Base-by-base conservation (phyloP, 2,888 invertebrate species). In the Pyralis farinalis region DNA sequence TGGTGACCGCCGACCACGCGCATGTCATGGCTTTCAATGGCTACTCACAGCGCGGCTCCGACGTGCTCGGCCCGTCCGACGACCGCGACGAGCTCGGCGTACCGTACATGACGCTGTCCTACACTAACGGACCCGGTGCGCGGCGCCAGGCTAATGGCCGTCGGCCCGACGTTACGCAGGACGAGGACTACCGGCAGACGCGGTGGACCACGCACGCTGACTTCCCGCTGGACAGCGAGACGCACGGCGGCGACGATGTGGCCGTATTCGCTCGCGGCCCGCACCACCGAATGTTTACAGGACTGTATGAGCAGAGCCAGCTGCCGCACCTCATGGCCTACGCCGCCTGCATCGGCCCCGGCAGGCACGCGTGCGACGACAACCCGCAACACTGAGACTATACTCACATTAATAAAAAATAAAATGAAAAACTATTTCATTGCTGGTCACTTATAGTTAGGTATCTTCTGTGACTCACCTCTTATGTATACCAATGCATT, bases 221-320 rank as follows among this genome's bases (percentile, higher is more conserved):
- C 3, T 89, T 91, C 7, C 93, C 94, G 0, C 71, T 92, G 40
- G 59, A 58, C 1, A 74, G 77, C 35, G 94, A 94, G 68, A 94
- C 94, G 11, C 95, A 95, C 70, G 94, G 94, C 8, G 94, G 94
- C 0, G 95, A 96, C 53, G 96, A 96, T 82, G 95, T 96, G 22
- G 91, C 91, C 0, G 92, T 96, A 34, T 95, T 92, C 74, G 92
- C 93, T 51, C 75, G 76, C 38, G 96, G 93, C 39, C 95, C 94
- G 2, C 93, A 92, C 85, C 90, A 94, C 22, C 93, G 93, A 68
- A 81, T 96, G 45, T 94, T 96, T 71, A 90, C 93, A 7, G 95
- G 95, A 5, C 91, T 92, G 33, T 92, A 93, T 67, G 95, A 96
- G 68, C 95, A 96, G 82, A 93, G 92, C 67, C 93, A 91, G 63